Evolutionary conservation across 2,888 invertebrate species (phyloP), one percentile per base, ranked within the genome.

Genomic region (Caradrina kadenii): DNA sequence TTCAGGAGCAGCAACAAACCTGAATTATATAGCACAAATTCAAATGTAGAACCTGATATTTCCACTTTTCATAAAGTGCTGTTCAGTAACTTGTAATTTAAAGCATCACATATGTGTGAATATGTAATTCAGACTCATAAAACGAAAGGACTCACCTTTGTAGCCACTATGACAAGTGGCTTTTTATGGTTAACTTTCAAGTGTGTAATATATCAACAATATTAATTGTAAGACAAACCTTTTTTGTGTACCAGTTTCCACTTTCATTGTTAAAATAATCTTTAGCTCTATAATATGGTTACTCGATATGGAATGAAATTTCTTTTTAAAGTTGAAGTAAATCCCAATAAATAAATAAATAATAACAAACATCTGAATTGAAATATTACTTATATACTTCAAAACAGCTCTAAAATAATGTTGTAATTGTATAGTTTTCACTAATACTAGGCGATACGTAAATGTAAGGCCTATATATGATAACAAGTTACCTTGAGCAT

Each of bases 21-120:
- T 11, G 91, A 91, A 6, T 84, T 96, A 22, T 92, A 93, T 85
- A 96, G 96, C 88, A 96, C 96, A 56, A 96, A 96, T 84, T 96
- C 96, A 4, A 96, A 95, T 83, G 96, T 97, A 69, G 96, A 97
- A 78, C 97, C 97, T 42, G 97, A 97, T 90, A 94, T 97, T 78
- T 96, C 96, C 61, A 97, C 97, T 72, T 97, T 97, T 84, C 97
- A 97, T 89, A 97, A 97, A 94, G 97, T 97, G 64, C 91, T 97
- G 65, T 97, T 97, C 76, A 96, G 95, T 85, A 93, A 94, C 84
- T 89, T 93, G 80, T 94, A 90, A 88, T 93, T 80, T 94, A 90
- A 88, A 70, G n/a, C 15, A 45, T 17, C 21, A 11, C 31, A 19
- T 35, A 26, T 22, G 22, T 62, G 26, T 48, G 26, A 31, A 54